Conservation (phyloP, 2,113 vertebrate species). For the Eubucco bourcierii region DNA sequence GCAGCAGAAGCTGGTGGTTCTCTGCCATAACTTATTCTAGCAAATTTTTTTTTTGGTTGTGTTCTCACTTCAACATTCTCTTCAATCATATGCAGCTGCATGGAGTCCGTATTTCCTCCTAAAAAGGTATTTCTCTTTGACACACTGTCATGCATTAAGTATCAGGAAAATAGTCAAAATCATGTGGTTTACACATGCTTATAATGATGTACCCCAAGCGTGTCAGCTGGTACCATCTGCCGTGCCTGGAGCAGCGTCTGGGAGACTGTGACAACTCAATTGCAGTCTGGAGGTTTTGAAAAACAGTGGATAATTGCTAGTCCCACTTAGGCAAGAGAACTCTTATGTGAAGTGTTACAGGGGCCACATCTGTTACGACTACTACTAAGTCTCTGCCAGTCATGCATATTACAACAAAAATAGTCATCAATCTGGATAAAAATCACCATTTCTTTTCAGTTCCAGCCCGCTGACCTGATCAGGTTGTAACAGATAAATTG, state of each 20-base stretch:
- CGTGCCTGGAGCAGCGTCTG: constrained; percentile 73
- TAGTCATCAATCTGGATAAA: constrained; percentile 67
- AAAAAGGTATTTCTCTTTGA: not conserved
- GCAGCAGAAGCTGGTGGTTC: constrained; percentile 5
- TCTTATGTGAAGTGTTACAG: constrained; percentile 14
- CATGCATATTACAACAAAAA: constrained; percentile 69
- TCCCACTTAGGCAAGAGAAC: constrained; percentile 46
- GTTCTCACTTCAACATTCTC: not conserved
- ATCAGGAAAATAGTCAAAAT: constrained; percentile 45
- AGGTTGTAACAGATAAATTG: constrained; percentile 10
- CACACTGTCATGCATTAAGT: not conserved
- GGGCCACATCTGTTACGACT: constrained; percentile 75
- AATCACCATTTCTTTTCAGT: constrained; percentile 48
- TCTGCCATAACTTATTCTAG: not conserved
- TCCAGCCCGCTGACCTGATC: constrained; percentile 20
- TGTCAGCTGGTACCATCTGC: constrained; percentile 78
- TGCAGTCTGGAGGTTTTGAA: constrained; percentile 69
- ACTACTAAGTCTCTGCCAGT: constrained; percentile 56
- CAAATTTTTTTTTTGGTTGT: constrained; percentile 41
- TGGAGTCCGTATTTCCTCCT: not conserved
- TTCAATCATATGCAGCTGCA: not conserved
- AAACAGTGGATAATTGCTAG: constrained; percentile 69
- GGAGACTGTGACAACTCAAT: constrained; percentile 77
- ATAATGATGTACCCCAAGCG: constrained; percentile 54
- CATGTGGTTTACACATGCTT: constrained; percentile 72